A percentile compares a stretch with the other conserved stretches of the same genome.
phyloP scores from a whole-genome alignment of 2,888 invertebrate species.

The Thyatira batis region DNA sequence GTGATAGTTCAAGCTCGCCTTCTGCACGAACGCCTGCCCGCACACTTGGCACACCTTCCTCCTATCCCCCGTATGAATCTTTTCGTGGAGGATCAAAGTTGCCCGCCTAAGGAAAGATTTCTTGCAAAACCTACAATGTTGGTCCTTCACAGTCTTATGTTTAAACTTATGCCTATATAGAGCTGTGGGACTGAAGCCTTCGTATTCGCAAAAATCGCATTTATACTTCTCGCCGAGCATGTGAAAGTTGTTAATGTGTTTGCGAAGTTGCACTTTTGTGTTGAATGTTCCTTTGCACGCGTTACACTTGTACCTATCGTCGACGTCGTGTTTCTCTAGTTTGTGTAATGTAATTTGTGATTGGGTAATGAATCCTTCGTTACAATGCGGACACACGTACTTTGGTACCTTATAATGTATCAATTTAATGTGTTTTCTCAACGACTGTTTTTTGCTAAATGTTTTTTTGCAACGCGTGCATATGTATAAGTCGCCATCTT shows the following conservation, averaged over 20 bases:
- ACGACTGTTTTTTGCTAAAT: constrained; percentile 47
- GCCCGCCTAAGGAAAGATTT: constrained; percentile 45
- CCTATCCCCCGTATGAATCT: constrained; percentile 46
- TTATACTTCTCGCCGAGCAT: constrained; percentile 48
- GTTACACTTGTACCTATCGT: constrained; percentile 61
- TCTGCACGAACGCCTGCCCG: constrained; percentile 50
- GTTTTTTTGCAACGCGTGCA: constrained; percentile 52
- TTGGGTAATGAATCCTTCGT: constrained; percentile 49
- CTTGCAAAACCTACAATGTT: constrained; percentile 46
- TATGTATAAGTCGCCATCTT: constrained; percentile 37
- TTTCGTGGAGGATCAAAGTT: constrained; percentile 32
- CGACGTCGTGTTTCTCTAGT: constrained; percentile 53
- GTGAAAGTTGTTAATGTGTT: constrained; percentile 45
- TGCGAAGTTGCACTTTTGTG: constrained; percentile 48
- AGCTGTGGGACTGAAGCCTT: constrained; percentile 22
- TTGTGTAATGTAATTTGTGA: constrained; percentile 57
- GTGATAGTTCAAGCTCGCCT: constrained; percentile 44
- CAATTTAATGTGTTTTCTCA: constrained; percentile 52
- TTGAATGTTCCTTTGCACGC: constrained; percentile 64
- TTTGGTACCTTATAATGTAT: constrained; percentile 57
- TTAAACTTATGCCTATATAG: constrained; percentile 28
- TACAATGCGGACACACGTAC: constrained; percentile 46
- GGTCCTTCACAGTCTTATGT: constrained; percentile 36
- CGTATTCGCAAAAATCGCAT: constrained; percentile 52
- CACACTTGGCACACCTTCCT: constrained; percentile 44